Conservation (phyloP, 2,113 vertebrate genomes). For the Epinephelus lanceolatus region DNA sequence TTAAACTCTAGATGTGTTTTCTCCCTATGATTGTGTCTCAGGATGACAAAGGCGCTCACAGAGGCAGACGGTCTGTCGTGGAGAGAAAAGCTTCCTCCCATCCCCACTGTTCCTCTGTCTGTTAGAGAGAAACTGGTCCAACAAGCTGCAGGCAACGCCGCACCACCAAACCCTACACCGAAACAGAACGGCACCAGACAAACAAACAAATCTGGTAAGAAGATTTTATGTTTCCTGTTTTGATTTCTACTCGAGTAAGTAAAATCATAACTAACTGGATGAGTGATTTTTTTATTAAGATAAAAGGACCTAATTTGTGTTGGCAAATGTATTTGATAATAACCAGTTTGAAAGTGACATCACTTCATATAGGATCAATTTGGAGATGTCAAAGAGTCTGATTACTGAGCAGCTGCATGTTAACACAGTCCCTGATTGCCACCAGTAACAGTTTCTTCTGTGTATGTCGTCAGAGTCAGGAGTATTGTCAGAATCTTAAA, state of each 20-base stretch:
- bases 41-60: constrained; percentile 92
- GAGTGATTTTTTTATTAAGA: too few relatives aligned
- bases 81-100: constrained; percentile 92
- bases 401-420: too few relatives aligned
- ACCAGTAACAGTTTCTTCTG: too few relatives aligned
- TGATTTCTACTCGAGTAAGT: not conserved
- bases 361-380: not conserved
- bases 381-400: too few relatives aligned
- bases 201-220: constrained; percentile 44
- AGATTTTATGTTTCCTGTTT: not conserved
- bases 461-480: too few relatives aligned
- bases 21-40: constrained; percentile 58
- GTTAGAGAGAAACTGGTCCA: constrained; percentile 85
- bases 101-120: constrained; percentile 89
- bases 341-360: not conserved
- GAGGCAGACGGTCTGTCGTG: constrained; percentile 89
- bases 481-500: too few relatives aligned
- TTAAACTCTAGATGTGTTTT: too few relatives aligned
- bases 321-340: too few relatives aligned
- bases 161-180: not conserved
- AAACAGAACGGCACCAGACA: constrained; percentile 64
- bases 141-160: not conserved
- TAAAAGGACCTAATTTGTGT: not conserved
- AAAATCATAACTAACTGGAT: not conserved
- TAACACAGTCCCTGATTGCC: too few relatives aligned